Base-by-base conservation (phyloP, 2,797 vertebrate species). In the Anguilla anguilla region DNA sequence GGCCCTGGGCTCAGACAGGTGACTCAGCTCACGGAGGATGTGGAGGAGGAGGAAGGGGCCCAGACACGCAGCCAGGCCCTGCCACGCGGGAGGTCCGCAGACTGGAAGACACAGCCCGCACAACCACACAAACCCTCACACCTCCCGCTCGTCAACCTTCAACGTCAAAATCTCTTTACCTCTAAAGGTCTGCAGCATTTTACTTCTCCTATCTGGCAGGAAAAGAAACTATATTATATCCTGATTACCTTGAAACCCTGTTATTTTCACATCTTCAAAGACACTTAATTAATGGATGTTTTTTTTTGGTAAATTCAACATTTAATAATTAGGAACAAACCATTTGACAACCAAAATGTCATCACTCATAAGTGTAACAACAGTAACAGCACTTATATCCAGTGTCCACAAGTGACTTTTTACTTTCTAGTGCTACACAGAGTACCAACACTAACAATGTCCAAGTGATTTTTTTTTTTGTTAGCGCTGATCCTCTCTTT, bases 81-180 rank as follows among this genome's bases (percentile, higher is more conserved):
- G 17, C 43, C 19, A 22, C 77, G n/a, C 77, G 43, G 77, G 77
- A 49, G 77, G 77, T 81, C 77, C 39, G 49, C 77, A 81, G 17
- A 6, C 35, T 46, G 39, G 35, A 5, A 81, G 17, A 22, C 19
- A 59, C 55, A 31, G n/a, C 13, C 28, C 31, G 31, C n/a, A 84
- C 13, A 57, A 22, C 15, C 5, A 28, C 15, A 9, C 6, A 57
- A 59, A 17, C 59, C 83, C 15, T 35, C n/a, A 81, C 7, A 81
- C n/a, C 11, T n/a, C 28, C 90, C 90, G 85, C 88, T 88, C 10
- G 5, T 91, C 93, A 77, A 15, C 31, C 72, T 39, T 77, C 72
- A 22, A 6, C 9, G 72, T 6, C 31, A 43, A 77, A 39, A 77
- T 6, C 31, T 19, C 31, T 17, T 39, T 6, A 15, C 31, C 7